These are phyloP conservation scores for Carterocephalus palaemon DNA, from an alignment of 2,888 invertebrate species.

Conservation along the genomic window DNA sequence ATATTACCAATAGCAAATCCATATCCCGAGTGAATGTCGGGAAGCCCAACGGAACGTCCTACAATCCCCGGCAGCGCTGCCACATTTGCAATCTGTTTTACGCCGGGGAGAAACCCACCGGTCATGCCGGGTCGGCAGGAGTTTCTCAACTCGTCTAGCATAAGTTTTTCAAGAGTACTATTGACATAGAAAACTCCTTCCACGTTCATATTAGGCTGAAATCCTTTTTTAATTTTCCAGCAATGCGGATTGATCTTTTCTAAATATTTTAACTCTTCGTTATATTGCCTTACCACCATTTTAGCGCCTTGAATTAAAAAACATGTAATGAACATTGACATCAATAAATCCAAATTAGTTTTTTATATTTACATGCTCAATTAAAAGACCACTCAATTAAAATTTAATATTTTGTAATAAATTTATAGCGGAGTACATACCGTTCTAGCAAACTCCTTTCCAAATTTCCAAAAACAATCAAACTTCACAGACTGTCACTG, in stretches of 20 bases:
- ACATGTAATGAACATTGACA: too few species aligned
- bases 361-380: too few species aligned
- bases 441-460: too few species aligned
- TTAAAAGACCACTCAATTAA: too few species aligned
- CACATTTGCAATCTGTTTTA: conserved; percentile 99
- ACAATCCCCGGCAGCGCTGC: conserved; percentile 99
- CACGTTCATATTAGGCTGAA: conserved; percentile 99
- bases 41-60: conserved; percentile 94
- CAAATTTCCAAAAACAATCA: too few species aligned
- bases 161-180: conserved; percentile 91
- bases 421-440: too few species aligned
- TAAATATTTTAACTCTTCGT: conserved; percentile 95
- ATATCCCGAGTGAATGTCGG: conserved; percentile 99
- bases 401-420: too few species aligned
- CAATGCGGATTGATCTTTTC: conserved; percentile 91
- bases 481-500: too few species aligned
- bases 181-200: conserved; percentile 99
- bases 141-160: conserved; percentile 97
- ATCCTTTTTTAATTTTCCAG: conserved; percentile 98
- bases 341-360: too few species aligned
- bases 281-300: conserved; percentile 94
- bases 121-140: conserved; percentile 92
- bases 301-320: too few species aligned
- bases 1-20: conserved; percentile 96
- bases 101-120: conserved; percentile 98